Evolutionary conservation across 2,797 vertebrate species (phyloP).

Genomic region (Semaprochilodus insignis): DNA sequence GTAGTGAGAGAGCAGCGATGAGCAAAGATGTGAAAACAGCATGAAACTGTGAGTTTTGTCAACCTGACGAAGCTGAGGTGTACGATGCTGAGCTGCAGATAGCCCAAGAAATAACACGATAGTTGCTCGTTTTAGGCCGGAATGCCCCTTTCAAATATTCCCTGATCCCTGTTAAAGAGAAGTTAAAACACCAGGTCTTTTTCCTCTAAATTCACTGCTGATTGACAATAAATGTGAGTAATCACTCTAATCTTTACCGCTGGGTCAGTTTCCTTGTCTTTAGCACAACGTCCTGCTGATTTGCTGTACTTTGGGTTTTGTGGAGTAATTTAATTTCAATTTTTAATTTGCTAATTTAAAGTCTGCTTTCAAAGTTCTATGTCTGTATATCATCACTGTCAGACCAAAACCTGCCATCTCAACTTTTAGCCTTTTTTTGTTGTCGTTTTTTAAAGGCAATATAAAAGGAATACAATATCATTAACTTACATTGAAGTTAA

Average conservation of each 20-base stretch:
- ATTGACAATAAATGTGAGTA: constrained; percentile 18
- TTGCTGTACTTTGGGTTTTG: background rate
- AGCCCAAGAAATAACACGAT: no score
- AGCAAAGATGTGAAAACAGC: no score
- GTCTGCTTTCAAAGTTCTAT: constrained; percentile 1
- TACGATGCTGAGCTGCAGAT: no score
- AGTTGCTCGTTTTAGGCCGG: no score
- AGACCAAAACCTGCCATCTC: background rate
- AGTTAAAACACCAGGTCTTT: background rate
- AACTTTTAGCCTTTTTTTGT: no score
- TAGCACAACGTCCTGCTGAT: background rate
- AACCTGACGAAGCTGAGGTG: no score
- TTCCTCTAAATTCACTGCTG: constrained; percentile 7
- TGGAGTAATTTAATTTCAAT: background rate
- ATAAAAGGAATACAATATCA: no score
- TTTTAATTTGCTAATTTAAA: background rate
- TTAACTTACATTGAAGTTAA: no score
- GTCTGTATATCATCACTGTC: background rate
- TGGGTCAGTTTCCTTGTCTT: background rate
- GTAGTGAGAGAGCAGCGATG: no score
- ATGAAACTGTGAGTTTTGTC: no score
- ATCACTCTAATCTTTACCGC: background rate
- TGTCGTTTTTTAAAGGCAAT: background rate
- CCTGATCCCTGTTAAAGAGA: background rate
- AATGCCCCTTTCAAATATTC: background rate